phyloP scores from a whole-genome alignment of 2,113 vertebrate genomes.

The Haemorhous mexicanus region DNA sequence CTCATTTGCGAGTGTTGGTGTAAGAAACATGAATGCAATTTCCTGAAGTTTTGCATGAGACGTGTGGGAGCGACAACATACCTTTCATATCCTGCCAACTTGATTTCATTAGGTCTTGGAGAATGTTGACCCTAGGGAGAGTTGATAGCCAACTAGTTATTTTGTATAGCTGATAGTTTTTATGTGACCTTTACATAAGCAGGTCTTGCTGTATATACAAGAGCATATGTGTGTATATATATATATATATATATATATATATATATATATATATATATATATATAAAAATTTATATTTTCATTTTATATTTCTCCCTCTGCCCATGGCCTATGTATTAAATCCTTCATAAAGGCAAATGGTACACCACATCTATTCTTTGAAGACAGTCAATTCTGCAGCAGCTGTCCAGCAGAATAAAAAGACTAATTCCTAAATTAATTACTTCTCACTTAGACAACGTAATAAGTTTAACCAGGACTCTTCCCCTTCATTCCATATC shows the following conservation, averaged over 20 bases:
- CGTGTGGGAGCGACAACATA: neutral
- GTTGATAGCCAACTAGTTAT: neutral
- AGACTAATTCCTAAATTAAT: neutral
- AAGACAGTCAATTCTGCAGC: neutral
- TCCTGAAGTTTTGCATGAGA: constrained; percentile 57
- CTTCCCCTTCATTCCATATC: neutral
- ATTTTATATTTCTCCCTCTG: neutral
- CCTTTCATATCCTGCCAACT: constrained; percentile 45
- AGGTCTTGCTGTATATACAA: neutral
- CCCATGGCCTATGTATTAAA: neutral
- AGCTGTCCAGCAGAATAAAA: neutral
- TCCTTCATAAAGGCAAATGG: neutral
- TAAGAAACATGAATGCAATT: constrained; percentile 48
- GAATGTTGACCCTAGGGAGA: neutral
- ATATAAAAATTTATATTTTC: no score
- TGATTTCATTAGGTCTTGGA: constrained; percentile 33
- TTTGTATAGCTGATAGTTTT: constrained; percentile 2
- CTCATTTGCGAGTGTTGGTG: neutral
- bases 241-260: neutral
- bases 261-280: no score
- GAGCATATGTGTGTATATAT: neutral
- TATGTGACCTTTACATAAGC: neutral
- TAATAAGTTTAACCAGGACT: neutral
- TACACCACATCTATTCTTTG: neutral
- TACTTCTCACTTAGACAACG: neutral